These are phyloP conservation scores for Acipenser transmontanus DNA, from an alignment of 2,797 vertebrate species.

Conservation along the genomic window DNA sequence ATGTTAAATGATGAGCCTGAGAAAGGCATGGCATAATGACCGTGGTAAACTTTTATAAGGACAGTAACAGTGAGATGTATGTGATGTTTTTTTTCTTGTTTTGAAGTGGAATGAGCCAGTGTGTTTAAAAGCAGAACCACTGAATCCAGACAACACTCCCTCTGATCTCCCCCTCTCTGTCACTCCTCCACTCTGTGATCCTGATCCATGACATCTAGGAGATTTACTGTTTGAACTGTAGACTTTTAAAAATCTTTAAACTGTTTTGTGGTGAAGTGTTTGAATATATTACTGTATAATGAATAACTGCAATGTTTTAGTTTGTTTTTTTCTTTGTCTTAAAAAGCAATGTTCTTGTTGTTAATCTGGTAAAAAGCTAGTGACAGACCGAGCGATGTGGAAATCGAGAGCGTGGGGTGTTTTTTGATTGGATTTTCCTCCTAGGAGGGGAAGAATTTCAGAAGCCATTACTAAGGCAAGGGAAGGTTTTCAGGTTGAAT, in stretches of 20 bases:
- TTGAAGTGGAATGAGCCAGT: neutral
- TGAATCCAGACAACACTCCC: neutral
- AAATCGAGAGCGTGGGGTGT: constrained; percentile 11
- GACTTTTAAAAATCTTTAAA: constrained; percentile 49
- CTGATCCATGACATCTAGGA: constrained; percentile 25
- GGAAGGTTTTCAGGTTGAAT: neutral
- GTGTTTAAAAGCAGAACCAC: constrained; percentile 23
- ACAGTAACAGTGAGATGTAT: constrained; percentile 13
- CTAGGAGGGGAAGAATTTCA: constrained; percentile 30
- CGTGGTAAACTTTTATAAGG: constrained; percentile 23
- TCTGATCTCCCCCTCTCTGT: constrained; percentile 16
- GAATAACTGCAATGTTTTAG: constrained; percentile 40
- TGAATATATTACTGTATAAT: constrained; percentile 49
- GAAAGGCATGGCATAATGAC: constrained; percentile 15
- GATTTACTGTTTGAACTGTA: constrained; percentile 51
- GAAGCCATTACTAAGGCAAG: no score
- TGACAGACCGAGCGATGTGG: no score
- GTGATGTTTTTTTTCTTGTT: no score
- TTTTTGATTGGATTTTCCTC: constrained; percentile 34
- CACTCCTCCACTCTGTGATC: constrained; percentile 10
- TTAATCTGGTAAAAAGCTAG: constrained; percentile 9
- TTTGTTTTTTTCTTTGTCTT: constrained; percentile 31
- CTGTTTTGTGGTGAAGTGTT: constrained; percentile 60
- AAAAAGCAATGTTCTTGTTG: constrained; percentile 16
- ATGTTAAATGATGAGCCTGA: no score